These are phyloP conservation scores for Nomada ruficornis DNA, from an alignment of 2,888 invertebrate species.

Conservation along the genomic window DNA sequence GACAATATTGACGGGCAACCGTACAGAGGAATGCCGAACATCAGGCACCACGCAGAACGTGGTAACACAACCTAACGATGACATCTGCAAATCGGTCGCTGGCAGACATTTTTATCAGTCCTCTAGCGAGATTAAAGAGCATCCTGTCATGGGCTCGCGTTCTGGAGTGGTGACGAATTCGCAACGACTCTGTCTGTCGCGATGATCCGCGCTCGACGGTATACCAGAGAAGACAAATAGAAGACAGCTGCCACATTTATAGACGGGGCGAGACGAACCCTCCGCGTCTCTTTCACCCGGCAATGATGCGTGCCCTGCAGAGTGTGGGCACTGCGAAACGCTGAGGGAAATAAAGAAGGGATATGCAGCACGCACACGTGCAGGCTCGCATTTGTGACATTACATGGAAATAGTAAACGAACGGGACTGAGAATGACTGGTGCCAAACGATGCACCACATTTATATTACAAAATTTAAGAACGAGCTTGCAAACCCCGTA, in stretches of 20 bases:
- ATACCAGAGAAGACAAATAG: slow-evolving; percentile 65
- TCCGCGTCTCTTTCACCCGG: slow-evolving; percentile 58
- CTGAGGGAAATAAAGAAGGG: slow-evolving; percentile 19
- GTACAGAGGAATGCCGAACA: slow-evolving; percentile 2
- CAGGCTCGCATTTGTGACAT: not conserved
- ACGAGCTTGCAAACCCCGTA: too few relatives aligned
- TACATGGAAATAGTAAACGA: slow-evolving; percentile 3
- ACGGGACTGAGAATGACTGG: not conserved
- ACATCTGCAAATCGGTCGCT: slow-evolving; percentile 39
- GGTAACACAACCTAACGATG: slow-evolving; percentile 18
- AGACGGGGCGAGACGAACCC: slow-evolving; percentile 46
- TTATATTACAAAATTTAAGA: too few relatives aligned
- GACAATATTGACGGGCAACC: not conserved
- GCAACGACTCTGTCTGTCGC: slow-evolving; percentile 29
- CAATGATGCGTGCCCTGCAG: slow-evolving; percentile 55
- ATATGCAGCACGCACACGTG: not conserved
- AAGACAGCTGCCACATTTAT: slow-evolving; percentile 67
- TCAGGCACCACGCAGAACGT: not conserved
- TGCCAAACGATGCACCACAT: not conserved
- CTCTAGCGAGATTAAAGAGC: slow-evolving; percentile 47
- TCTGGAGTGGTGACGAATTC: slow-evolving; percentile 21
- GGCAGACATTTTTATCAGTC: slow-evolving; percentile 53
- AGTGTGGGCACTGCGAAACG: slow-evolving; percentile 19
- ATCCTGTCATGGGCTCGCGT: slow-evolving; percentile 40
- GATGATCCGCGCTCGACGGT: slow-evolving; percentile 43